Conservation (phyloP, 2,888 invertebrate species). For the Auanema freiburgensis region DNA sequence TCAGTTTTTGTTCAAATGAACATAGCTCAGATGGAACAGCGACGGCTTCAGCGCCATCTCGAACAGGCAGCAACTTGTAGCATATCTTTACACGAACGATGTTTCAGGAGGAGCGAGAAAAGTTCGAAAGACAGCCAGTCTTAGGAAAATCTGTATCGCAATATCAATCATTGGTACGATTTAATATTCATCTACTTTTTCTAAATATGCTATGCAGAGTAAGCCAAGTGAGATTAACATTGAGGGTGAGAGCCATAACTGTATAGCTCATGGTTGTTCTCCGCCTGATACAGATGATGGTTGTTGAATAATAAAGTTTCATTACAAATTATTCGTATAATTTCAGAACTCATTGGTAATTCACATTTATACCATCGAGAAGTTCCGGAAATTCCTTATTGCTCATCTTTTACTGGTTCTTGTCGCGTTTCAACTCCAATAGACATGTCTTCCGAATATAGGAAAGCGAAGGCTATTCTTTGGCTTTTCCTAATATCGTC, state of each 20-base stretch:
- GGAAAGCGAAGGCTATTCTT: slow-evolving; percentile 9
- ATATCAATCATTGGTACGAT: slow-evolving; percentile 34
- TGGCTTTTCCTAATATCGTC: slow-evolving; percentile 11
- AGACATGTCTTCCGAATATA: slow-evolving; percentile 12
- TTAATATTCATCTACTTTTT: no score
- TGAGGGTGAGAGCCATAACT: slow-evolving; percentile 17
- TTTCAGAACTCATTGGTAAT: no score
- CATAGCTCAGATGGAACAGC: slow-evolving; percentile 34
- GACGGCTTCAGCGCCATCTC: slow-evolving; percentile 30
- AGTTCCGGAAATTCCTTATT: slow-evolving; percentile 18
- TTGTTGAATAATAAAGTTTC: background rate
- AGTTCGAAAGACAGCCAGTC: slow-evolving; percentile 27
- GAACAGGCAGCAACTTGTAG: slow-evolving; percentile 20
- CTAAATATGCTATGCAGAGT: no score
- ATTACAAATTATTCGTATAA: no score
- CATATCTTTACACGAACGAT: background rate
- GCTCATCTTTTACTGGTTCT: slow-evolving; percentile 9
- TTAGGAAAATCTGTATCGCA: slow-evolving; percentile 39
- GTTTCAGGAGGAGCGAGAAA: slow-evolving; percentile 5
- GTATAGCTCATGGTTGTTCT: slow-evolving; percentile 19
- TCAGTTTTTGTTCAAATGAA: slow-evolving; percentile 41
- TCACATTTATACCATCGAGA: slow-evolving; percentile 16
- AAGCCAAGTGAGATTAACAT: background rate
- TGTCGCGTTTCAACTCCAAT: slow-evolving; percentile 10
- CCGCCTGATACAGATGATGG: slow-evolving; percentile 11